phyloP scores from a whole-genome alignment of 1,140 invertebrate genomes.

The Brachionus paranguensis region DNA sequence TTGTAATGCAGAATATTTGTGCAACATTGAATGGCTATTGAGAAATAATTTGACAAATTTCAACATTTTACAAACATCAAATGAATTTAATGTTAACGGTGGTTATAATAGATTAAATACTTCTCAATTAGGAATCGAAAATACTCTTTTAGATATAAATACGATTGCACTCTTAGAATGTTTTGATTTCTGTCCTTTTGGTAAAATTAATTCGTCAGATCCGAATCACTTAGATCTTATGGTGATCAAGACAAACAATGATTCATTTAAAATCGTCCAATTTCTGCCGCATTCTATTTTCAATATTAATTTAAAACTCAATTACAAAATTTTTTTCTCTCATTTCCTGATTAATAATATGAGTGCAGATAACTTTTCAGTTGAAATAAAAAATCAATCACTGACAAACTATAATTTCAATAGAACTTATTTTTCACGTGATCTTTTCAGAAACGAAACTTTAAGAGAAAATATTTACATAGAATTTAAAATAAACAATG shows the following conservation, averaged over 20 bases:
- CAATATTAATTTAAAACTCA: not conserved
- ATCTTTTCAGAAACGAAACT: not conserved
- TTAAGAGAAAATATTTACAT: not conserved
- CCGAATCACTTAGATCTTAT: not conserved
- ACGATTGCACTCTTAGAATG: not conserved
- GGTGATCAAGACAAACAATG: not conserved
- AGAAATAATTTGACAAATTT: not conserved
- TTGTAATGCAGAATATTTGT: not conserved
- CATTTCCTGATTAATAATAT: not conserved
- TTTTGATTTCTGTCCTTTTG: not conserved
- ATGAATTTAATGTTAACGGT: not conserved
- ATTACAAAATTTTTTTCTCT: not conserved
- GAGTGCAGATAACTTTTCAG: not conserved
- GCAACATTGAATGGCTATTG: not conserved
- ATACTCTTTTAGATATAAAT: not conserved
- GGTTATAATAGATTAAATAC: not conserved
- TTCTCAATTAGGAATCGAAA: not conserved
- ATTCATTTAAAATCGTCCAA: not conserved
- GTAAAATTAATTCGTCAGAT: not conserved
- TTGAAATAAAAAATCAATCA: not conserved
- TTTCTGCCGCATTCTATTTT: not conserved
- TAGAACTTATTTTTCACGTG: not conserved
- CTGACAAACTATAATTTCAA: not conserved
- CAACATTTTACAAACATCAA: not conserved
- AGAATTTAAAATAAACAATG: not conserved